Evolutionary conservation across 2,888 invertebrate species (phyloP).

Genomic region (Nephrotoma appendiculata): DNA sequence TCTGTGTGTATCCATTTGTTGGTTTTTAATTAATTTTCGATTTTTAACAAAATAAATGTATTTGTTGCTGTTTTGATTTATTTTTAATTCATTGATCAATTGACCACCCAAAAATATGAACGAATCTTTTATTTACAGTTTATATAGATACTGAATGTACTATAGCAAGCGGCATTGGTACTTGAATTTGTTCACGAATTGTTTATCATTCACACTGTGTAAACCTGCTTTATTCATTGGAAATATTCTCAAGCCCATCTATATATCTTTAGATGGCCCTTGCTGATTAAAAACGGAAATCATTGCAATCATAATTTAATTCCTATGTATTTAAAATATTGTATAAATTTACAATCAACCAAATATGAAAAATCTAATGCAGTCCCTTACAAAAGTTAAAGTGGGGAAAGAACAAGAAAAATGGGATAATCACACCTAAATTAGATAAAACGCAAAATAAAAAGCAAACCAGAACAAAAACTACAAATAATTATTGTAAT

Average conservation of each 20-base stretch:
- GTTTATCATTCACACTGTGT: too few relatives aligned
- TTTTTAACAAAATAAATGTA: background rate
- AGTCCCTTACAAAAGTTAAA: background rate
- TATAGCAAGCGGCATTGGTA: background rate
- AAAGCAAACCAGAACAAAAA: background rate
- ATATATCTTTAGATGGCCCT: background rate
- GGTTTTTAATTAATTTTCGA: background rate
- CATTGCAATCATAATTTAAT: background rate
- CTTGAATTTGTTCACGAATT: too few relatives aligned
- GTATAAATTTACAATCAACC: background rate
- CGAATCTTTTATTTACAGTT: background rate
- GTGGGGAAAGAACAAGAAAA: background rate
- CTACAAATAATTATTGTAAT: background rate
- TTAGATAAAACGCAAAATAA: background rate
- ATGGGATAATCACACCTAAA: background rate
- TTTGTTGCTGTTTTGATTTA: background rate
- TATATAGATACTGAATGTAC: background rate
- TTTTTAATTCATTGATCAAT: background rate
- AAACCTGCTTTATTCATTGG: background rate
- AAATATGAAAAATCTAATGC: background rate
- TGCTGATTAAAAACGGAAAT: background rate
- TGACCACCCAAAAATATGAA: background rate
- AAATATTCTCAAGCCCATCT: background rate
- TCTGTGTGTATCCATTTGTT: background rate
- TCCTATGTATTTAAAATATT: background rate